phyloP scores from a whole-genome alignment of 2,797 vertebrate genomes.

The Xiphophorus birchmanni region DNA sequence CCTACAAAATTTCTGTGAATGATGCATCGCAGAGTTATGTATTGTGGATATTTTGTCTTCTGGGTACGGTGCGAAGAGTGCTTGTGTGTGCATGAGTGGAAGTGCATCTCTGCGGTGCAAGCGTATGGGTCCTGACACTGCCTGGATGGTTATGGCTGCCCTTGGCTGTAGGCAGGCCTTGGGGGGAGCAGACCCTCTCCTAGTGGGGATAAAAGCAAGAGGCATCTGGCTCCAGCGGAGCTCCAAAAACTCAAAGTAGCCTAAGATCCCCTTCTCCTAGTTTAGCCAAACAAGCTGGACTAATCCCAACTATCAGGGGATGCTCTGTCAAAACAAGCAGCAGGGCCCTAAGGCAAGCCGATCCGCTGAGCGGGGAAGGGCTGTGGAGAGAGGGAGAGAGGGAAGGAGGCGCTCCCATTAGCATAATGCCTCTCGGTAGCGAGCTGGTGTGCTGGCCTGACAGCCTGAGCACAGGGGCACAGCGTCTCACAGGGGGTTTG shows the following conservation, averaged over 20 bases:
- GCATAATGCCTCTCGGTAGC: conserved; percentile 99
- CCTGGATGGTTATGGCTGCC: conserved; percentile 89
- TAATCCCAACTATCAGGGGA: conserved; percentile 99
- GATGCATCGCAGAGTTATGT: conserved; percentile 40
- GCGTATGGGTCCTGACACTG: conserved; percentile 77
- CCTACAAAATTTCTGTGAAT: conserved; percentile 9
- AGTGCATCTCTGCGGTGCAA: conserved; percentile 22
- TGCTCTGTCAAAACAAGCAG: conserved; percentile 99
- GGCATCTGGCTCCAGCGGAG: conserved; percentile 95
- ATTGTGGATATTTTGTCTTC: conserved; percentile 70
- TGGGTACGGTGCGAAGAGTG: conserved; percentile 52
- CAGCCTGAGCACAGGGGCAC: conserved; percentile 91
- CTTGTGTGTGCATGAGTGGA: conserved; percentile 16
- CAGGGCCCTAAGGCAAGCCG: conserved; percentile 98
- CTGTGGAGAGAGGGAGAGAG: conserved; percentile 74
- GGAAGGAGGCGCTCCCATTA: conserved; percentile 84
- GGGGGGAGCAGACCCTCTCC: conserved; percentile 83
- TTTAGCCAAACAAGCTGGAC: conserved; percentile 99
- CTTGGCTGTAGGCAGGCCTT: conserved; percentile 89
- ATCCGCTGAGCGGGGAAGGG: conserved; percentile 91
- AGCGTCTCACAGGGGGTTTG: conserved; percentile 87
- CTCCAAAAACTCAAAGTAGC: conserved; percentile 90
- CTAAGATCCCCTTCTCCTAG: conserved; percentile 88
- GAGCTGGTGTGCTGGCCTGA: conserved; percentile 94
- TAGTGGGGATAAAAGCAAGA: conserved; percentile 93